Evolutionary conservation across 1,140 invertebrate genomes (phyloP).

Genomic region (Eufriesea mexicana): DNA sequence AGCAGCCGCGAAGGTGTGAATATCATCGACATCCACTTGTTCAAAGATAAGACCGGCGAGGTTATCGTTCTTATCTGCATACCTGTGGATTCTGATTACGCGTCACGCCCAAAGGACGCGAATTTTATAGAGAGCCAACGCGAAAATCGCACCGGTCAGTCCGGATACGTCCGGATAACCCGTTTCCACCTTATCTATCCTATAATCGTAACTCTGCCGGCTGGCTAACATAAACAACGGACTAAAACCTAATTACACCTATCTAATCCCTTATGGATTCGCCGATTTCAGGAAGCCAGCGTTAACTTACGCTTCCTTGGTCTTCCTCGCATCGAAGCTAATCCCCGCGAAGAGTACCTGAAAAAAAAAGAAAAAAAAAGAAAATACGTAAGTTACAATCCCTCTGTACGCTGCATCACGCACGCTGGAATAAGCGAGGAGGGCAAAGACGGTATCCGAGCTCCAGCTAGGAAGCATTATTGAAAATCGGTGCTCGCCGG

Average conservation of each 20-base stretch:
- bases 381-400: background rate
- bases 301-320: background rate
- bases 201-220: constrained; percentile 15
- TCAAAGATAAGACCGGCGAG: background rate
- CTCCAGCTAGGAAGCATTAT: background rate
- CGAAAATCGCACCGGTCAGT: background rate
- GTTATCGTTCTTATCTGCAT: constrained; percentile 11
- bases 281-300: background rate
- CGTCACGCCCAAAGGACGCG: background rate
- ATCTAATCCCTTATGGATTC: constrained; percentile 4
- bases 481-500: constrained; percentile 12
- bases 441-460: background rate
- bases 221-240: constrained; percentile 40
- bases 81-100: constrained; percentile 1
- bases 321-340: background rate
- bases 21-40: background rate
- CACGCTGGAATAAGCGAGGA: background rate
- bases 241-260: constrained; percentile 19
- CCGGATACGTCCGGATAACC: background rate
- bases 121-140: background rate
- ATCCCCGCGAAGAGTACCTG: background rate
- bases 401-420: background rate
- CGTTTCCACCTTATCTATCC: constrained; percentile 10
- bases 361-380: too few species aligned
- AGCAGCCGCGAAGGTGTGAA: too few species aligned